Evolutionary conservation across 2,113 vertebrate genomes (phyloP).

Genomic region (Dolichallabes microphthalmus): DNA sequence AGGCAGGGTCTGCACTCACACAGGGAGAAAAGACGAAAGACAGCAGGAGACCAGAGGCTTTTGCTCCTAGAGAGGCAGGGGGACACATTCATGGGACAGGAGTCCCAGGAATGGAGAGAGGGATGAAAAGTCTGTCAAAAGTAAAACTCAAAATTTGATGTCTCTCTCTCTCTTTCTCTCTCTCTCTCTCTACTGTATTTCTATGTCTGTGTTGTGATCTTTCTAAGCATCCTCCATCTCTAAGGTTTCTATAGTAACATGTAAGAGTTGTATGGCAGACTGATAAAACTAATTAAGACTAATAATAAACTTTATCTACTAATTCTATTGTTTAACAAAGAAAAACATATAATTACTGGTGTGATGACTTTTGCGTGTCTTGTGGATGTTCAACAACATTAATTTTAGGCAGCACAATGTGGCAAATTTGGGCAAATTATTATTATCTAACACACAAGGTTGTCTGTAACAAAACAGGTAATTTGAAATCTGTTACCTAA

Average conservation of each 20-base stretch:
- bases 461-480: too few species aligned
- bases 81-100: conserved; percentile 8
- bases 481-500: too few species aligned
- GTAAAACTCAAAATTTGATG: not conserved
- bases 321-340: not conserved
- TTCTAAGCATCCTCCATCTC: not conserved
- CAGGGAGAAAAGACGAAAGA: conserved; percentile 43
- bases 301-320: not conserved
- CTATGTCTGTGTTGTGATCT: not conserved
- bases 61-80: conserved; percentile 14
- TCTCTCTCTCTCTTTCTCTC: not conserved
- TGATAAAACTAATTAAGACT: not conserved
- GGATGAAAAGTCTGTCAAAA: not conserved
- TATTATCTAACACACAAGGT: too few species aligned
- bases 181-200: not conserved
- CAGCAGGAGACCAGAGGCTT: conserved; percentile 38
- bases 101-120: not conserved
- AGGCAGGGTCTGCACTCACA: conserved; percentile 26
- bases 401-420: too few species aligned
- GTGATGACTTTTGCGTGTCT: not conserved
- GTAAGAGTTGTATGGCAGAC: not conserved
- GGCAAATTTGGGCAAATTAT: too few species aligned
- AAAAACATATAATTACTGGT: too few species aligned
- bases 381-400: not conserved
- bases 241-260: not conserved